Base-by-base conservation (phyloP, 2,888 invertebrate genomes). In the Rotaria magnacalcarata region DNA sequence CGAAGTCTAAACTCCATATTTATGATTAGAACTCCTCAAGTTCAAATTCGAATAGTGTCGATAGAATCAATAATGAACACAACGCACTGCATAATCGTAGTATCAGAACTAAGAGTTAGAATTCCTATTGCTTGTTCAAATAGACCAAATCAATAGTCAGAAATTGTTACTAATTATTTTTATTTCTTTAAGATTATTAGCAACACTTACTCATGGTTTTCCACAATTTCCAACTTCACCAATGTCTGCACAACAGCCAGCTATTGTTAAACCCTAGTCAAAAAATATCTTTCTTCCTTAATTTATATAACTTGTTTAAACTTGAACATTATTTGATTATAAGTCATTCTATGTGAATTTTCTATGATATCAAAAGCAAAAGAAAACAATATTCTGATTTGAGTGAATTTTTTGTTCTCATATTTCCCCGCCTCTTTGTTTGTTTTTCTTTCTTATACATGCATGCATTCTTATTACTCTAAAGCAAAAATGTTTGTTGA, bases 161-260 rank as follows among this genome's bases (percentile, higher is more conserved):
- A 52, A 16, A 11, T 16, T 52, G 5, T 52, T 52, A 16, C 52
- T 11, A 11, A 14, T 11, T 50, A 50, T 50, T 54, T 34, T 2
- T 2, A 41, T 41, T 74, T 41, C 5, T 74, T 74, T 41, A 47
- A 80, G 80, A 0, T 80, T 80, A 47, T 80, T 80, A n/a, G 24
- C 43, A n/a, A 80, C 80, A 80, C n/a, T 80, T n/a, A 80, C 80
- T 47, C 80, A 47, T 80, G 80, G 80, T 11, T 80, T 80, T 80
- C 80, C 80, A 24, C 80, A 80, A 80, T 80, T 80, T 80, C 80
- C 43, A 80, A 47, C 80, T 47, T 47, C 80, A 80, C 67, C 67
- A 14, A 67, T 67, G 34, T 34, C 67, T 34, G 19, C 67, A 34
- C 67, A 67, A 67, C 67, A 67, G 16, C 67, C 67, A 67, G 67